Evolutionary conservation across 2,797 vertebrate genomes (phyloP).

Genomic region (Pseudotriccus pelzelni): DNA sequence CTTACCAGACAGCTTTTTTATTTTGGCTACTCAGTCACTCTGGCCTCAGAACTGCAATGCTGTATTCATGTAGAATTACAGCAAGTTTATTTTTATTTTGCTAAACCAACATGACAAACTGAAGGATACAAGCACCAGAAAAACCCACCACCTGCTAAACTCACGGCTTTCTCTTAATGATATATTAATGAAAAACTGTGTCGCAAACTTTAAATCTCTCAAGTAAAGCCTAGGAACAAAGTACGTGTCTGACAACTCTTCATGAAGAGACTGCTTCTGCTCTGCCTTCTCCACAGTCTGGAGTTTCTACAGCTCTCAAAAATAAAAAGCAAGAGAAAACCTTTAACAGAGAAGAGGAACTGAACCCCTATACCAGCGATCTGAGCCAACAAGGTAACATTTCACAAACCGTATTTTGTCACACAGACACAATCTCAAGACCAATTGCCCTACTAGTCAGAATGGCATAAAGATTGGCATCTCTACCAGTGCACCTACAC

Average conservation of each 20-base stretch:
- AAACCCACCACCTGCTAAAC: background rate
- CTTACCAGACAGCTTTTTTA: background rate
- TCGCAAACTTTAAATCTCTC: background rate
- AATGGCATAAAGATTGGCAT: background rate
- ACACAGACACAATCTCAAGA: background rate
- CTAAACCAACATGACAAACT: background rate
- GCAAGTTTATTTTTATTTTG: background rate
- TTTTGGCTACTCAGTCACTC: background rate
- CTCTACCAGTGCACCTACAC: background rate
- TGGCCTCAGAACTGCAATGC: background rate
- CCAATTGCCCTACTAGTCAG: background rate
- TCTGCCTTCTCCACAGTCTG: too few relatives aligned
- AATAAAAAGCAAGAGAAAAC: background rate
- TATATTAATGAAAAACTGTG: background rate
- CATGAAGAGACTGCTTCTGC: background rate
- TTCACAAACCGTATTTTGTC: background rate
- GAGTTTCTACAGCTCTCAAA: background rate
- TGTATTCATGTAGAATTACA: background rate
- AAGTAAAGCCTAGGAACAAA: background rate
- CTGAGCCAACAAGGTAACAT: fast-evolving
- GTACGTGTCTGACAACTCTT: background rate
- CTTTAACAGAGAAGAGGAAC: background rate
- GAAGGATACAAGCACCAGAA: background rate
- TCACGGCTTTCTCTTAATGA: background rate
- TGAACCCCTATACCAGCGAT: background rate